Evolutionary conservation across 2,888 invertebrate species (phyloP).

Genomic region (Hirtodrosophila histrioides): DNA sequence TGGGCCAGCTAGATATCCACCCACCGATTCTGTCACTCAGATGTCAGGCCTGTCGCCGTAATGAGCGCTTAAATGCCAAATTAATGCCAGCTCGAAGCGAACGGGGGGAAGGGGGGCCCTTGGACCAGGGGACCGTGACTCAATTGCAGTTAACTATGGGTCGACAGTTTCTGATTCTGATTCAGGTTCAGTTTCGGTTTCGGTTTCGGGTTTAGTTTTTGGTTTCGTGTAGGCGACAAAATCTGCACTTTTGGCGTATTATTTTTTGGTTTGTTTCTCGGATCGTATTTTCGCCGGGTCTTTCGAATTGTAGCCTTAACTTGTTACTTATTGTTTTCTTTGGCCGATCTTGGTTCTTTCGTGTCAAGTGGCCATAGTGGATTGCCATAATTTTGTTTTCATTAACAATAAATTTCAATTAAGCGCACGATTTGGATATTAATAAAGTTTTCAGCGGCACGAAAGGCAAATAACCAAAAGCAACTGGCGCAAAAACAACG

Average conservation of each 20-base stretch:
- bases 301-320: constrained; percentile 9
- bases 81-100: constrained; percentile 52
- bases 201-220: constrained; percentile 5
- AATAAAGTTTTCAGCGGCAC: constrained; percentile 76
- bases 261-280: neutral
- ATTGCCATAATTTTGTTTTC: constrained; percentile 69
- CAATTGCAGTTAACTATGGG: constrained; percentile 26
- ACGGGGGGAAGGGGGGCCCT: constrained; percentile 31
- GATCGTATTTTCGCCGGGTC: constrained; percentile 13
- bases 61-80: constrained; percentile 74
- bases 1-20: constrained; percentile 51
- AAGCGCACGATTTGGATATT: constrained; percentile 76
- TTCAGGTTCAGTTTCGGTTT: constrained; percentile 7
- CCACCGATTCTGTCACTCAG: constrained; percentile 70
- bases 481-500: constrained; percentile 8
- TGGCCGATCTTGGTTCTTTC: constrained; percentile 55
- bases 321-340: constrained; percentile 20
- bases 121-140: constrained; percentile 47
- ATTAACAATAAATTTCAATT: constrained; percentile 81
- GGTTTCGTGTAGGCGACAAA: constrained; percentile 39
- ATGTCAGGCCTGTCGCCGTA: constrained; percentile 65
- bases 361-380: constrained; percentile 66
- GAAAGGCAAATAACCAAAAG: constrained; percentile 60
- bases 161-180: constrained; percentile 20
- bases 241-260: constrained; percentile 29